phyloP scores from a whole-genome alignment of 2,888 invertebrate species.

The Arge pagana region DNA sequence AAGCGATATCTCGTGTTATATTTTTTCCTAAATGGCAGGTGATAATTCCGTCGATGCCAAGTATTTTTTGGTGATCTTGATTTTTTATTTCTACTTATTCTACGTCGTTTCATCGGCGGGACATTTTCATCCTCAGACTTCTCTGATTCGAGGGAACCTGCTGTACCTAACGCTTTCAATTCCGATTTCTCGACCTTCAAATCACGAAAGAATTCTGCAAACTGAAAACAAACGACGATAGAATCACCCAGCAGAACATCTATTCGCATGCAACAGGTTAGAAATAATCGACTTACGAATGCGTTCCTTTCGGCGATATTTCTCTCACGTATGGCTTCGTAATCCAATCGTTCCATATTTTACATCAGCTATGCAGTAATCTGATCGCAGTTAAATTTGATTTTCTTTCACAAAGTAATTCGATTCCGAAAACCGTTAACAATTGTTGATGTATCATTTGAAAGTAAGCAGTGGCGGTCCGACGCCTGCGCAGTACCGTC shows the following conservation, averaged over 20 bases:
- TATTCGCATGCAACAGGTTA: conserved; percentile 13
- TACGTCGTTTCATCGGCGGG: conserved; percentile 35
- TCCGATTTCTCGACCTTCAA: conserved; percentile 33
- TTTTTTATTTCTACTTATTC: conserved; percentile 19
- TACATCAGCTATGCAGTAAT: neutral
- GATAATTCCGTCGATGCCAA: neutral
- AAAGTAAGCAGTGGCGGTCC: no score
- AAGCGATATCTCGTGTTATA: conserved; percentile 45
- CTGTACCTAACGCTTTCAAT: conserved; percentile 5
- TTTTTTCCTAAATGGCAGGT: conserved; percentile 26
- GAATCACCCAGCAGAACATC: neutral
- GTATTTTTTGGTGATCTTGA: conserved; percentile 6
- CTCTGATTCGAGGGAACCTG: neutral
- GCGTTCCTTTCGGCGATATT: conserved; percentile 51
- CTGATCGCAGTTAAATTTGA: neutral
- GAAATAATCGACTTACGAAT: conserved; percentile 40
- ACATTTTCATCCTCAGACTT: conserved; percentile 34
- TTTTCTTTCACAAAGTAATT: neutral
- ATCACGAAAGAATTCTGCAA: conserved; percentile 45
- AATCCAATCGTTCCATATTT: conserved; percentile 38
- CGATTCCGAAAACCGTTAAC: no score
- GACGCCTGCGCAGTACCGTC: no score
- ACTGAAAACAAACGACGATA: conserved; percentile 32
- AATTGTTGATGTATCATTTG: no score
- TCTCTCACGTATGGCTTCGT: conserved; percentile 43